Evolutionary conservation across 2,113 vertebrate species (phyloP).

Genomic region (Alethe castanea): DNA sequence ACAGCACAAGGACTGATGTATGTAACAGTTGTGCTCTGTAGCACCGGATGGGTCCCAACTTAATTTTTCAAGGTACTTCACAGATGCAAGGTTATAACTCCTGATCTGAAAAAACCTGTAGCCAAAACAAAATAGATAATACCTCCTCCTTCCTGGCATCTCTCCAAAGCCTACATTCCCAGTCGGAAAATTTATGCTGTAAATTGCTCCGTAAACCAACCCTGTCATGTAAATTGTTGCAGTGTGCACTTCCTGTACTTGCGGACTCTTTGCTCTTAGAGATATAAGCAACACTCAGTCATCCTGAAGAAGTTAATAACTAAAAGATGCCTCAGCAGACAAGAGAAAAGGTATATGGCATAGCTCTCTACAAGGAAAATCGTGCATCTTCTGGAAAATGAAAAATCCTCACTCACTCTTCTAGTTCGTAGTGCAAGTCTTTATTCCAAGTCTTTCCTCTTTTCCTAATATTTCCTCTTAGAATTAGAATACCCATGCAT

Average conservation of each 20-base stretch:
- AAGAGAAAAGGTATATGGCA: neutral
- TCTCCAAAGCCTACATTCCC: neutral
- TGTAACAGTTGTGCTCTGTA: neutral
- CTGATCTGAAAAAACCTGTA: neutral
- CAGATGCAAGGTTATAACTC: neutral
- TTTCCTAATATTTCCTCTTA: neutral
- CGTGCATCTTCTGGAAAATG: neutral
- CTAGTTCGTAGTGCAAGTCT: neutral
- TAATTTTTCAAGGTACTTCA: neutral
- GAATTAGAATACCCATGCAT: neutral
- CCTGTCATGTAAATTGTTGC: neutral
- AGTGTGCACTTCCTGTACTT: neutral
- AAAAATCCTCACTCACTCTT: neutral
- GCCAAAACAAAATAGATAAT: neutral
- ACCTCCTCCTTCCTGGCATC: neutral
- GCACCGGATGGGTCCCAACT: accelerated
- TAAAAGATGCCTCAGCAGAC: neutral
- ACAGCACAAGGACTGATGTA: neutral
- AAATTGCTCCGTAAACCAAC: neutral
- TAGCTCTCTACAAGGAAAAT: neutral
- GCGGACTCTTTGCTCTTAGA: neutral
- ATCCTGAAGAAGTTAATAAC: neutral
- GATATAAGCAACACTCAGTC: neutral
- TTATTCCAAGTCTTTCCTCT: neutral
- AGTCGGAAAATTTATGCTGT: neutral